These are phyloP conservation scores for Rhimphoctona megacephalus DNA, from an alignment of 2,888 invertebrate genomes.

Conservation along the genomic window DNA sequence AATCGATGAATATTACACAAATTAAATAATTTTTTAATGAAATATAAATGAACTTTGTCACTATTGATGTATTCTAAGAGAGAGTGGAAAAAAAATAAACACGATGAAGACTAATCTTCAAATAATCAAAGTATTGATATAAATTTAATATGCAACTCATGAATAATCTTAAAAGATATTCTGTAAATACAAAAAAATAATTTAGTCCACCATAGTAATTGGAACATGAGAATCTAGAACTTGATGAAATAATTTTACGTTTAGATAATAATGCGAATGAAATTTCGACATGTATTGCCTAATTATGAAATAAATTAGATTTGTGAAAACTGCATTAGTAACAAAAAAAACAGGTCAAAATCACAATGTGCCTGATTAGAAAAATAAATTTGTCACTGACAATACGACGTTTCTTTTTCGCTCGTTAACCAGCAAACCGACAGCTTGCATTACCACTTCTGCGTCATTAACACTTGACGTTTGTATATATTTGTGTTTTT, in stretches of 20 bases:
- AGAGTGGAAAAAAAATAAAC: too few species aligned
- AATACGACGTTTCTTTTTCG: constrained; percentile 3
- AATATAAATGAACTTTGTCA: too few species aligned
- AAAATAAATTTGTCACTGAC: constrained; percentile 16
- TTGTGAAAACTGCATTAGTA: background rate
- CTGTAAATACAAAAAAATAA: background rate
- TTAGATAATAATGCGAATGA: background rate
- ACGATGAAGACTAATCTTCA: background rate
- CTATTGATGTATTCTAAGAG: background rate
- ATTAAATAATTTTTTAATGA: too few species aligned
- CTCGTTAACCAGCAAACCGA: constrained; percentile 37
- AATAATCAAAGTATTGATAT: background rate
- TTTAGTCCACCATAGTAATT: background rate
- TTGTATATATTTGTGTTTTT: constrained; percentile 26
- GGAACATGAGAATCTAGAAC: background rate
- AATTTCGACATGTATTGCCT: background rate
- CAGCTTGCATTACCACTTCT: constrained; percentile 41
- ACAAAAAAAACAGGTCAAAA: background rate
- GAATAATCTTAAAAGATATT: background rate
- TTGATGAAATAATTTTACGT: background rate
- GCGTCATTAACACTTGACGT: constrained; percentile 43
- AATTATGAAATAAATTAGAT: background rate
- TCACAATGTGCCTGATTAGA: background rate
- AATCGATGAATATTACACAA: too few species aligned
- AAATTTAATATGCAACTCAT: background rate